Evolutionary conservation across 2,888 invertebrate genomes (phyloP).

Genomic region (Thecocarcelia acutangulata): DNA sequence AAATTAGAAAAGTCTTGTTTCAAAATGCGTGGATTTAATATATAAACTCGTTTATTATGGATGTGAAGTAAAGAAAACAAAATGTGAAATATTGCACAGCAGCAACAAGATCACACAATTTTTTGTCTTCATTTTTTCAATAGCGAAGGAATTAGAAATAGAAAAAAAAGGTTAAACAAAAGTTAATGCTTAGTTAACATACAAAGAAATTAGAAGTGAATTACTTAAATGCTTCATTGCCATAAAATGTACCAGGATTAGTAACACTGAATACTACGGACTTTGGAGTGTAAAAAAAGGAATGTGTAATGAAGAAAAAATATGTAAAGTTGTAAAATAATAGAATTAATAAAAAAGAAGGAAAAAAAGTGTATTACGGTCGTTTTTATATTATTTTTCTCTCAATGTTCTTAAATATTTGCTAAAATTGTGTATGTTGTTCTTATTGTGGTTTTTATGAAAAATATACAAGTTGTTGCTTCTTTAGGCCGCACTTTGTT

Average conservation of each 20-base stretch:
- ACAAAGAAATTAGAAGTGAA: constrained; percentile 7
- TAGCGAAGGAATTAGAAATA: constrained; percentile 49
- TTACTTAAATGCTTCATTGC: neutral
- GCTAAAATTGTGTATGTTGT: constrained; percentile 45
- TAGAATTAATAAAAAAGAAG: neutral
- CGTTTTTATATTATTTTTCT: constrained; percentile 32
- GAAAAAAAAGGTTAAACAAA: constrained; percentile 57
- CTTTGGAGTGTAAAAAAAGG: constrained; percentile 60
- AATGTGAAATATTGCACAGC: constrained; percentile 53
- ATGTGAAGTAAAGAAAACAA: constrained; percentile 25
- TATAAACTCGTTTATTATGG: neutral
- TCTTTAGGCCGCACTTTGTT: constrained; percentile 64
- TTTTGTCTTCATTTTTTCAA: constrained; percentile 57
- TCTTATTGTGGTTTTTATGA: constrained; percentile 57
- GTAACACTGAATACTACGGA: constrained; percentile 56
- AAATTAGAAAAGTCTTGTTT: neutral
- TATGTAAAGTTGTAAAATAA: constrained; percentile 27
- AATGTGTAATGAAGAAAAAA: constrained; percentile 60
- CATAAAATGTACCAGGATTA: constrained; percentile 1
- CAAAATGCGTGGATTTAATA: neutral
- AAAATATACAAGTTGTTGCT: constrained; percentile 67
- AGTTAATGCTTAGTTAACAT: constrained; percentile 33
- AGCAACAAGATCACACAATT: constrained; percentile 64
- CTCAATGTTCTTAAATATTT: constrained; percentile 44
- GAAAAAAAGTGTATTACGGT: constrained; percentile 39